These are phyloP conservation scores for Carcharodon carcharias DNA, from an alignment of 2,797 vertebrate species.

Conservation along the genomic window DNA sequence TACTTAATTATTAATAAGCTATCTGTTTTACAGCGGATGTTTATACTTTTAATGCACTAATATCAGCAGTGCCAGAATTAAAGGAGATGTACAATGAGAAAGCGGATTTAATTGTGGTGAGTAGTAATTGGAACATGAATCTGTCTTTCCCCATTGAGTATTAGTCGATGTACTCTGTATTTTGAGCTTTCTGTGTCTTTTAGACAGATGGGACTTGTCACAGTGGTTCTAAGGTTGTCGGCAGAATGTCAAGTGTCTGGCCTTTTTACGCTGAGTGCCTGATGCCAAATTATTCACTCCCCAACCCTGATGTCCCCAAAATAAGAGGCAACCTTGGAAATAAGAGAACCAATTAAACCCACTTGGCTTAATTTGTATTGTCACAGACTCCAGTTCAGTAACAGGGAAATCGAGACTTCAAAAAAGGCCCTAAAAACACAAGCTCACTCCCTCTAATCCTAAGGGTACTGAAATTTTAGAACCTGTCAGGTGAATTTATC, in stretches of 20 bases:
- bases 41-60: constrained; percentile 76
- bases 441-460: not conserved
- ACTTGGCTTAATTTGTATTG: not conserved
- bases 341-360: not conserved
- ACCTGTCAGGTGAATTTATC: not conserved
- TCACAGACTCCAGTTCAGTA: not conserved
- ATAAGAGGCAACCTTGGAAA: not conserved
- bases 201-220: not conserved
- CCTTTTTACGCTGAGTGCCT: not conserved
- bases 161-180: not conserved
- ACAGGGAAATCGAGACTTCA: too few species aligned
- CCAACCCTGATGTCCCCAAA: not conserved
- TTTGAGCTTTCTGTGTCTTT: not conserved
- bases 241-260: not conserved
- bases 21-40: constrained; percentile 68
- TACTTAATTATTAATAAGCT: constrained; percentile 13
- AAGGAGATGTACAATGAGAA: constrained; percentile 58
- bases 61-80: constrained; percentile 56
- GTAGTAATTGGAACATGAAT: constrained; percentile 39
- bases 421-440: not conserved
- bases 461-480: not conserved
- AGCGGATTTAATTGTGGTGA: constrained; percentile 70
- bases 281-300: not conserved
- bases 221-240: not conserved
- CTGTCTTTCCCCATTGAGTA: too few species aligned